A percentile compares a stretch with the other conserved stretches of the same genome.
These are phyloP conservation scores for Hydrotaea diabolus DNA, from an alignment of 2,888 invertebrate genomes.

Conservation along the genomic window DNA sequence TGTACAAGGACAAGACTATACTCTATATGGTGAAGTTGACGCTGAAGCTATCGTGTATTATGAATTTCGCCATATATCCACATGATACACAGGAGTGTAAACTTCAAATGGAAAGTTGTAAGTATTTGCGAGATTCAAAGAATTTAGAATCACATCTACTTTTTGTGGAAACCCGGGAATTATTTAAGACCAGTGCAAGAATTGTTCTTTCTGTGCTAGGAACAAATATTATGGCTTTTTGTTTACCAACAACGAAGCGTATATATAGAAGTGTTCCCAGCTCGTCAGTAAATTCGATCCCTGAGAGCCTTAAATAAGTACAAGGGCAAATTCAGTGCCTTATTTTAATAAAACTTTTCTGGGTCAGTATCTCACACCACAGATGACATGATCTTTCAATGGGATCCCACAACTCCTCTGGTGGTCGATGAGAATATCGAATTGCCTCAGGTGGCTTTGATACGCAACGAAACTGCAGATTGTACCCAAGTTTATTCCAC, in stretches of 20 bases:
- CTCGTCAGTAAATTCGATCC: too few species aligned
- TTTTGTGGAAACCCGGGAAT: too few species aligned
- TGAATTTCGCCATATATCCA: slow-evolving; percentile 97
- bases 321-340: too few species aligned
- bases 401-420: slow-evolving; percentile 93
- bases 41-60: slow-evolving; percentile 92
- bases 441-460: slow-evolving; percentile 92
- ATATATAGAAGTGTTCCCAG: too few species aligned
- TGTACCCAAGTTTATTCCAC: slow-evolving; percentile 87
- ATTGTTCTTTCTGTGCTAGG: too few species aligned
- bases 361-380: slow-evolving; percentile 91
- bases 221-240: too few species aligned
- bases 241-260: too few species aligned
- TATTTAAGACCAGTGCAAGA: too few species aligned
- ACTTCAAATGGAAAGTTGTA: slow-evolving; percentile 96
- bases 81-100: slow-evolving; percentile 97
- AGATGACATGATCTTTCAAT: slow-evolving; percentile 93
- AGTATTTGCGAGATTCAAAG: slow-evolving; percentile 80
- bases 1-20: slow-evolving; percentile 92
- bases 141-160: too few species aligned
- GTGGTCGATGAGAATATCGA: slow-evolving; percentile 94
- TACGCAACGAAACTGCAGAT: slow-evolving; percentile 91
- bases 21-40: slow-evolving; percentile 93
- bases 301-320: too few species aligned
- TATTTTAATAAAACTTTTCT: background rate